phyloP scores from a whole-genome alignment of 2,113 vertebrate genomes.

The Jaculus jaculus region DNA sequence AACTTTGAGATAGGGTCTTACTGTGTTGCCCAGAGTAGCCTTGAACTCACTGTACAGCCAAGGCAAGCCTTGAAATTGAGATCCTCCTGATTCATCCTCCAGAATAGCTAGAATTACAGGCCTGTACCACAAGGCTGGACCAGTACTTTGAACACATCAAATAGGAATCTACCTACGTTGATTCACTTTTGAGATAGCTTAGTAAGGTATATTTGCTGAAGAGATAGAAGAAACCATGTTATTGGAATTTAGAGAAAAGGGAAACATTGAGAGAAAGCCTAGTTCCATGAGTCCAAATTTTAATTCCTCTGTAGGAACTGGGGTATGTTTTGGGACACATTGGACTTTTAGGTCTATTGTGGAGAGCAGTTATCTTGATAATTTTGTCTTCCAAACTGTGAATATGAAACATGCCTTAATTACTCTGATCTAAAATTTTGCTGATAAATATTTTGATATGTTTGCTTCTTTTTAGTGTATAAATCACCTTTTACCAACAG shows the following conservation, averaged over 20 bases:
- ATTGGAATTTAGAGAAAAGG: neutral
- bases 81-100: too few relatives aligned
- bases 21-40: too few relatives aligned
- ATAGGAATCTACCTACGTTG: neutral
- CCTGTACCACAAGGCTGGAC: neutral
- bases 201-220: neutral
- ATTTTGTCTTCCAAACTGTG: neutral
- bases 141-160: neutral
- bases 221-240: neutral
- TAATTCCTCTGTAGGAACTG: neutral
- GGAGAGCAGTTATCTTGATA: neutral
- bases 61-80: too few relatives aligned
- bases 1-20: too few relatives aligned
- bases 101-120: too few relatives aligned
- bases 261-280: neutral
- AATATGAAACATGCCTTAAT: neutral
- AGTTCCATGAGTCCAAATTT: neutral
- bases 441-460: neutral
- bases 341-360: neutral
- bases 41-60: too few relatives aligned
- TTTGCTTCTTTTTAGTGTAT: too few relatives aligned
- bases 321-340: neutral
- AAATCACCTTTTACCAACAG: neutral
- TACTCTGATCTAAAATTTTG: too few relatives aligned
- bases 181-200: neutral